Conservation (phyloP, 2,888 invertebrate genomes). For the Balanococcus diminutus region DNA sequence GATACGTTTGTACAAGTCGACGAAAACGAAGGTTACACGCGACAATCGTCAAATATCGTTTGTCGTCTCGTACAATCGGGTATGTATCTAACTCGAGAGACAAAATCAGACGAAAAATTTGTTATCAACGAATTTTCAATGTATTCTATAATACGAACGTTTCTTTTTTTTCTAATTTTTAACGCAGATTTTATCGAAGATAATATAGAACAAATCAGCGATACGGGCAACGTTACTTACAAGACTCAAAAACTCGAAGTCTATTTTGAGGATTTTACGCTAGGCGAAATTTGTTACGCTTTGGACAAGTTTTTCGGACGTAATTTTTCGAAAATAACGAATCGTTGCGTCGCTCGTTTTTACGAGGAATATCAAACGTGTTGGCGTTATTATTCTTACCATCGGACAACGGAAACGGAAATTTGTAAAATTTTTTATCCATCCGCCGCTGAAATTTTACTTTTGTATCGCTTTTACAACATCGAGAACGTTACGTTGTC, state of each 20-base stretch:
- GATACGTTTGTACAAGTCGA: no score
- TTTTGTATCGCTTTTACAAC: neutral
- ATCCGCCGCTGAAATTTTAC: neutral
- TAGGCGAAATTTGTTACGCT: neutral
- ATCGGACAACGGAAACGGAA: neutral
- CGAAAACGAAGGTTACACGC: no score
- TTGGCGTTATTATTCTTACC: neutral
- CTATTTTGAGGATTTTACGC: neutral
- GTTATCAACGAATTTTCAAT: neutral
- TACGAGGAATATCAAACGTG: neutral
- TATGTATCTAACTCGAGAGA: neutral
- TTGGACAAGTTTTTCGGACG: neutral
- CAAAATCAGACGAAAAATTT: neutral
- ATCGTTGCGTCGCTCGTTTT: neutral
- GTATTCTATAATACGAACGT: neutral
- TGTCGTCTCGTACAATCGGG: no score
- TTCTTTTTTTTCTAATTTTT: neutral
- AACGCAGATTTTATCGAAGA: neutral
- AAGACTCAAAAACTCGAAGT: neutral
- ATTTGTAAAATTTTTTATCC: no score
- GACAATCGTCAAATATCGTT: no score
- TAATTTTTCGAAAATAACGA: neutral
- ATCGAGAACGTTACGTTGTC: neutral
- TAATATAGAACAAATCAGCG: neutral
- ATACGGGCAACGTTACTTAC: neutral